Evolutionary conservation across 2,113 vertebrate species (phyloP).

Genomic region (Apaloderma vittatum): DNA sequence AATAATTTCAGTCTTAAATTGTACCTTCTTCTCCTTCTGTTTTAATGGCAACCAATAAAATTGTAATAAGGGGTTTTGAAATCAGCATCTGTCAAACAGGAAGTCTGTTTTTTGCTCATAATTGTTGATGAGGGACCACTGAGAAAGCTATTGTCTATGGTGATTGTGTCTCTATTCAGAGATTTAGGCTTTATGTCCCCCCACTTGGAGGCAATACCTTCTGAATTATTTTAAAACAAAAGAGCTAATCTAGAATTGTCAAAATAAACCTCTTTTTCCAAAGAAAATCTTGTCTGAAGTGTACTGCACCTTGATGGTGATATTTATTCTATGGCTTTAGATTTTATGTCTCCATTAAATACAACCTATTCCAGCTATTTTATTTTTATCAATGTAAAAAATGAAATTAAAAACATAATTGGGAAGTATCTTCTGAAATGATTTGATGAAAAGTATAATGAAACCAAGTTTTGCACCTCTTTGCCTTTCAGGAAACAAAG

Average conservation of each 20-base stretch:
- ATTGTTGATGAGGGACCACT: background rate
- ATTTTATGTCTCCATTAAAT: background rate
- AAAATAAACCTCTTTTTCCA: slow-evolving; percentile 36
- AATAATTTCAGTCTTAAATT: background rate
- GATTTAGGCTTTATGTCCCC: background rate
- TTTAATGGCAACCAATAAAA: background rate
- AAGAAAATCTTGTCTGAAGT: background rate
- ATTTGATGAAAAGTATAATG: background rate
- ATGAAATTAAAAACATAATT: background rate
- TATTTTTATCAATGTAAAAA: background rate
- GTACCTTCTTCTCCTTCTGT: background rate
- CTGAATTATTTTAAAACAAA: background rate
- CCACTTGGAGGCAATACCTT: background rate
- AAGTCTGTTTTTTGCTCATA: background rate
- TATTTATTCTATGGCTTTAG: background rate
- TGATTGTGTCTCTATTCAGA: background rate
- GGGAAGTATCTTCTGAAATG: background rate
- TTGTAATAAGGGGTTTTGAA: background rate
- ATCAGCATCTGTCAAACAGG: background rate
- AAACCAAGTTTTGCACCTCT: background rate
- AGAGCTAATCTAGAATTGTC: background rate
- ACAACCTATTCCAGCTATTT: background rate
- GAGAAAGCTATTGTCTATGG: background rate
- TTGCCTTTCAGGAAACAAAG: background rate
- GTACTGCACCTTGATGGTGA: background rate